Percentiles rank a stretch among this genome's conserved stretches.
phyloP scores from a whole-genome alignment of 2,113 vertebrate genomes.

The Caranx ignobilis region DNA sequence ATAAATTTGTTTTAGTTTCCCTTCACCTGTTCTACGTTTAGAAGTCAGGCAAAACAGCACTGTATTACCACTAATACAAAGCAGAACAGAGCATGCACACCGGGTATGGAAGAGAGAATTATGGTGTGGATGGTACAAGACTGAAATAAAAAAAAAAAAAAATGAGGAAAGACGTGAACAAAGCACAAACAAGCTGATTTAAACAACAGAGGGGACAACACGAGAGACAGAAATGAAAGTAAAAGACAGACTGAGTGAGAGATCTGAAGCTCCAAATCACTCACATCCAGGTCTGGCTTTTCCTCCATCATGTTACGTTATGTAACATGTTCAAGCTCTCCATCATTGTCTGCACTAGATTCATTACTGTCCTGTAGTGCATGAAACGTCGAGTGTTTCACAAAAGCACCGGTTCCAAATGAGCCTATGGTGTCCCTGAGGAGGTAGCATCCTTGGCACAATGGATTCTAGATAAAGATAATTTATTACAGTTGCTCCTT shows the following conservation, averaged over 20 bases:
- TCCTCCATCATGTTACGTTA: conserved; percentile 3
- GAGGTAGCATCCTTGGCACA: conserved; percentile 63
- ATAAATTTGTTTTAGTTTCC: too few relatives aligned
- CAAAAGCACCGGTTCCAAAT: conserved; percentile 48
- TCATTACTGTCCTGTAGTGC: conserved; percentile 45
- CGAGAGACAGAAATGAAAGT: not conserved
- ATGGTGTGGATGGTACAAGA: not conserved
- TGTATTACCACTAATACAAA: not conserved
- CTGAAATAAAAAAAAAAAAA: not conserved
- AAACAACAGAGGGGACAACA: not conserved
- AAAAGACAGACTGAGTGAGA: not conserved
- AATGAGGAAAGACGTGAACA: not conserved
- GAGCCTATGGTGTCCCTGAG: conserved; percentile 46
- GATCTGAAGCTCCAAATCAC: not conserved
- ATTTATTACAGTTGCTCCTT: conserved; percentile 69
- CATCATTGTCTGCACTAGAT: conserved; percentile 35
- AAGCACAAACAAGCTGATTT: not conserved
- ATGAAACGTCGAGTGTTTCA: conserved; percentile 27
- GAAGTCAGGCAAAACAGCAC: too few relatives aligned
- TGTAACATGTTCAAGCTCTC: conserved; percentile 20
- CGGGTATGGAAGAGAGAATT: not conserved
- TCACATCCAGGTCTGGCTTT: not conserved
- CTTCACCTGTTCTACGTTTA: too few relatives aligned
- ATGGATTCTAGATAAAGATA: conserved; percentile 77
- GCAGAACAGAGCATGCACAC: not conserved